Evolutionary conservation across 2,888 invertebrate genomes (phyloP).

Genomic region (Melanotus villosus): DNA sequence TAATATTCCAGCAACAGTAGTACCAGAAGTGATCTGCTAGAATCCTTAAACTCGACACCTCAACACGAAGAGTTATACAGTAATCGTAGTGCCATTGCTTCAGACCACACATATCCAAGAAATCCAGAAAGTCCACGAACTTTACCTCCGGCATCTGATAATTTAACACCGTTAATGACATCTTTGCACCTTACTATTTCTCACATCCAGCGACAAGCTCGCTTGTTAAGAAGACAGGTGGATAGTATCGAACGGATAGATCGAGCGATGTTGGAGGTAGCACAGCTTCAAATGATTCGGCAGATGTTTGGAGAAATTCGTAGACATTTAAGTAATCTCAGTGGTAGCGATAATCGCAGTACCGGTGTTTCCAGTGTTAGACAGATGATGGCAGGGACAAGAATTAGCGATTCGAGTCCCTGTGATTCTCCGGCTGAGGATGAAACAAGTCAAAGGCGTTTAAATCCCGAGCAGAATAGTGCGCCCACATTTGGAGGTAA

Average conservation of each 20-base stretch:
- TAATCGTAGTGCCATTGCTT: constrained; percentile 40
- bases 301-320: constrained; percentile 77
- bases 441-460: constrained; percentile 30
- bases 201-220: constrained; percentile 65
- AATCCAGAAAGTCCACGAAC: constrained; percentile 50
- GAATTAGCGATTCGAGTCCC: constrained; percentile 66
- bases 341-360: constrained; percentile 69
- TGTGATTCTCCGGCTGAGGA: constrained; percentile 60
- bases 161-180: constrained; percentile 63
- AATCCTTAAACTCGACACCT: constrained; percentile 8
- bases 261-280: constrained; percentile 65
- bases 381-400: constrained; percentile 68
- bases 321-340: constrained; percentile 69
- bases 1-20: background rate
- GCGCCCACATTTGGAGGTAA: constrained; percentile 16
- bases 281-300: constrained; percentile 74
- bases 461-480: constrained; percentile 10
- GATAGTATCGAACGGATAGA: constrained; percentile 65
- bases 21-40: constrained; percentile 21
- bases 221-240: constrained; percentile 61
- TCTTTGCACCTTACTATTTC: constrained; percentile 65
- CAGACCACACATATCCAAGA: constrained; percentile 65
- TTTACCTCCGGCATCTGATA: constrained; percentile 47
- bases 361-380: constrained; percentile 64
- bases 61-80: constrained; percentile 35